These are phyloP conservation scores for Pteronotus mesoamericanus DNA, from an alignment of 2,797 vertebrate genomes.

Conservation along the genomic window DNA sequence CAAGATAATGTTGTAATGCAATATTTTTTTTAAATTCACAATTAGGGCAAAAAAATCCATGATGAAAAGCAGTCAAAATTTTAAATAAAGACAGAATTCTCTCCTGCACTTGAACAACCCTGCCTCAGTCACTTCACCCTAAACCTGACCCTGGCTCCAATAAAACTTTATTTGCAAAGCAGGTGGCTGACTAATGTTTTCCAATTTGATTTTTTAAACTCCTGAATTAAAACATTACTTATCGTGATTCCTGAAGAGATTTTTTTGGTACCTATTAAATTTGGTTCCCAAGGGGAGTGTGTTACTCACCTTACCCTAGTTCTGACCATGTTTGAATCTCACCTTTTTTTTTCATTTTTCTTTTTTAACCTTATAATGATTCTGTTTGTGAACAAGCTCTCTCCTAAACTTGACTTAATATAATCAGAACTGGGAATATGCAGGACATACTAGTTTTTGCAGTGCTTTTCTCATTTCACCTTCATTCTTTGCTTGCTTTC, in stretches of 20 bases:
- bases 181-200: background rate
- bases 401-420: background rate
- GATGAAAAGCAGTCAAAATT: constrained; percentile 14
- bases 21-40: constrained; percentile 25
- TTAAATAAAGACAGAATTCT: constrained; percentile 2
- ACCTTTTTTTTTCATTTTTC: constrained; percentile 13
- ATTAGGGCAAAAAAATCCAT: background rate
- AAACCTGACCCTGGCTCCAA: background rate
- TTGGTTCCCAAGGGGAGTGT: background rate
- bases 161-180: constrained; percentile 30
- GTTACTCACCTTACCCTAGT: background rate
- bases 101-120: background rate
- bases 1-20: background rate
- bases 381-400: background rate
- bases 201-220: background rate
- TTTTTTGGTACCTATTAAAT: background rate
- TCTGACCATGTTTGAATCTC: background rate
- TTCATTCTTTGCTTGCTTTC: constrained; percentile 5
- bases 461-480: background rate
- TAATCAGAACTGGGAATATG: background rate
- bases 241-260: background rate
- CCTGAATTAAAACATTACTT: constrained; percentile 19
- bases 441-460: background rate
- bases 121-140: background rate
- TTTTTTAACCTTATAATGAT: background rate